These are phyloP conservation scores for Protosalanx chinensis DNA, from an alignment of 2,797 vertebrate species.

Conservation along the genomic window DNA sequence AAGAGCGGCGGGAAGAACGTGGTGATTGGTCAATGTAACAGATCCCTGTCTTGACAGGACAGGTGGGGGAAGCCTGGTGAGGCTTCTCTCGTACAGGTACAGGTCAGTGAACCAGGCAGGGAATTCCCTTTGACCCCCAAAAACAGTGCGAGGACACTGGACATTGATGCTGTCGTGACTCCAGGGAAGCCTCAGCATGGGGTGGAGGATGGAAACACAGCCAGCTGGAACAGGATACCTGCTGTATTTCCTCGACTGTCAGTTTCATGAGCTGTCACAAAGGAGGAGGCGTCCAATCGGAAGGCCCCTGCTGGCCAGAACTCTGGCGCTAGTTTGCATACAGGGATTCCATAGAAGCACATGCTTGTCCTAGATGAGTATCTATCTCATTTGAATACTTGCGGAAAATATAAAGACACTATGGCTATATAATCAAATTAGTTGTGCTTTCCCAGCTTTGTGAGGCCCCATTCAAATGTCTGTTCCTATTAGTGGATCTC, in stretches of 20 bases:
- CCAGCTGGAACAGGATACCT: conserved; percentile 51
- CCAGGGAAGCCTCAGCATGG: conserved; percentile 37
- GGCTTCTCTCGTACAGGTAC: conserved; percentile 14
- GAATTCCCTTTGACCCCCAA: conserved; percentile 39
- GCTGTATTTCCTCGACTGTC: conserved; percentile 59
- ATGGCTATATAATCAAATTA: conserved; percentile 68
- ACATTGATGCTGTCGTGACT: conserved; percentile 5
- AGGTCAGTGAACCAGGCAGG: conserved; percentile 40
- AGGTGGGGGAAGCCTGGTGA: not conserved
- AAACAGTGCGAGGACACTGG: conserved; percentile 10
- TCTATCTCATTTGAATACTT: conserved; percentile 46
- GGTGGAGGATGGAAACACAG: conserved; percentile 55
- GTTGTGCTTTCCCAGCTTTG: conserved; percentile 63
- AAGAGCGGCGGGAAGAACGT: too few species aligned
- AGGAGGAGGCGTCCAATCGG: conserved; percentile 25
- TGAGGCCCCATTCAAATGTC: conserved; percentile 43
- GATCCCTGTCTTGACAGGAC: conserved; percentile 20
- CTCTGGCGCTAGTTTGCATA: conserved; percentile 67
- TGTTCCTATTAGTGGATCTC: conserved; percentile 46
- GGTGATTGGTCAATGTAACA: not conserved
- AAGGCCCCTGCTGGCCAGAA: conserved; percentile 36
- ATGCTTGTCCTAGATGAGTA: conserved; percentile 38
- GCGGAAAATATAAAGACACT: conserved; percentile 53
- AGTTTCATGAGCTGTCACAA: conserved; percentile 30
- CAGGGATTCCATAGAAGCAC: conserved; percentile 68